Percentiles rank a stretch among this genome's conserved stretches.
Conservation (phyloP, 1,140 invertebrate genomes). For the Sycobia sp. region DNA sequence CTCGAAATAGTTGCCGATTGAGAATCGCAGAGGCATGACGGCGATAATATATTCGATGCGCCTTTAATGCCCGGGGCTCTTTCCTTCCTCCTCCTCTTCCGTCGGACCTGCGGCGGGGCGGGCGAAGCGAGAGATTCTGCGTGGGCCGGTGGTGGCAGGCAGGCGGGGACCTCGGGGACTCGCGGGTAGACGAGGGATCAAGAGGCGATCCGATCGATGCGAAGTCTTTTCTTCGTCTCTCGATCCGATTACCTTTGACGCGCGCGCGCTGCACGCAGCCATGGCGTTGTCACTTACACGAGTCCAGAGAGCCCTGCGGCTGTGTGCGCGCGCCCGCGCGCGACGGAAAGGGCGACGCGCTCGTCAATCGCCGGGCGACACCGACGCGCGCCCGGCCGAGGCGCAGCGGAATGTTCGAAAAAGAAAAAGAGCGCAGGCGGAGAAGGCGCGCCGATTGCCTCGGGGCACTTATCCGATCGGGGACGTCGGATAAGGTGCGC, state of each 20-base stretch:
- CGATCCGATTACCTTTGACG: constrained; percentile 46
- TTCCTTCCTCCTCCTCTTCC: background rate
- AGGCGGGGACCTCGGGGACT: background rate
- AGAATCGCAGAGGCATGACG: constrained; percentile 48
- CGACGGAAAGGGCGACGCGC: constrained; percentile 15
- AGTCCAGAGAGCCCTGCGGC: constrained; percentile 20
- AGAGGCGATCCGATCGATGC: constrained; percentile 31
- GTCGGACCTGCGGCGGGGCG: background rate
- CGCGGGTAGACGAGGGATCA: constrained; percentile 13
- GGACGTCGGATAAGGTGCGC: too few species aligned
- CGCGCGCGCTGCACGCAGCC: constrained; percentile 39
- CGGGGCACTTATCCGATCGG: too few species aligned
- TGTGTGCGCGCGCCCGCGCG: constrained; percentile 31
- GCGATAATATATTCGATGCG: background rate
- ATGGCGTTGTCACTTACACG: constrained; percentile 42
- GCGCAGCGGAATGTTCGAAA: too few species aligned
- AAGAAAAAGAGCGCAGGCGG: constrained; percentile 37
- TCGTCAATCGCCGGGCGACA: background rate
- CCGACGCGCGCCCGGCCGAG: constrained; percentile 37
- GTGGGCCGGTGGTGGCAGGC: background rate
- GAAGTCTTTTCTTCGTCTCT: constrained; percentile 37
- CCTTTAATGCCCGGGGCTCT: background rate
- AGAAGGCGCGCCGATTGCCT: too few species aligned
- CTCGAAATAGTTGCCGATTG: constrained; percentile 56
- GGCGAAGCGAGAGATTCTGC: background rate